Evolutionary conservation across 2,113 vertebrate species (phyloP).

Genomic region (Seriola dumerili): DNA sequence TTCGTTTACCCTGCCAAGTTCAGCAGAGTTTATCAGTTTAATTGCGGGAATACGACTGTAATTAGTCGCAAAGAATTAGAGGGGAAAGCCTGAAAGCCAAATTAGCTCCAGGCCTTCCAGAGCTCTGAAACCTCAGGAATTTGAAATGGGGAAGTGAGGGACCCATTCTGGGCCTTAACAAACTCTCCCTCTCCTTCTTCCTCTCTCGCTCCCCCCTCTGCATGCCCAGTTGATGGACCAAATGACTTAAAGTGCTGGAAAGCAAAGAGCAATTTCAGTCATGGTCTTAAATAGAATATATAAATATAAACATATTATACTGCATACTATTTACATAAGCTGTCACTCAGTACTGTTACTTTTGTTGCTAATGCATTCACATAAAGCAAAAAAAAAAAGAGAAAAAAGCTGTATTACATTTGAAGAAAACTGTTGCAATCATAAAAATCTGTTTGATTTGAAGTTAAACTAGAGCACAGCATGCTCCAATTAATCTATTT

Average conservation of each 20-base stretch:
- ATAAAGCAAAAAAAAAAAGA: neutral
- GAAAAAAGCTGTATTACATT: neutral
- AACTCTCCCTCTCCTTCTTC: conserved; percentile 41
- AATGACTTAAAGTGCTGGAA: conserved; percentile 25
- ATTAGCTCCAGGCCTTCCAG: conserved; percentile 82
- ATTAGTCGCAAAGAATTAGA: conserved; percentile 82
- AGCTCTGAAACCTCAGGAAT: conserved; percentile 82
- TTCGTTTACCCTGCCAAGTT: conserved; percentile 56
- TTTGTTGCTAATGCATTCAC: neutral
- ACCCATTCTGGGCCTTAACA: conserved; percentile 70
- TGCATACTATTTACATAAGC: conserved; percentile 17
- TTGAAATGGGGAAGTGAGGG: conserved; percentile 65
- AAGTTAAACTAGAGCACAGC: neutral
- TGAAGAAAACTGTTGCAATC: neutral
- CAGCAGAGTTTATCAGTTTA: conserved; percentile 82
- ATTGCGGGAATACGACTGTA: conserved; percentile 80
- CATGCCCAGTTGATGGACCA: conserved; percentile 40
- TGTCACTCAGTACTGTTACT: conserved; percentile 12
- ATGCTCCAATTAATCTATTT: neutral
- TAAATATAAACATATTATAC: conserved; percentile 21
- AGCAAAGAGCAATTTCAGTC: conserved; percentile 28
- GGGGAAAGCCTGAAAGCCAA: conserved; percentile 79
- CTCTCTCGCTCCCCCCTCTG: neutral
- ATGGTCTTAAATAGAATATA: conserved; percentile 16
- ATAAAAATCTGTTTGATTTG: neutral